phyloP scores from a whole-genome alignment of 1,140 invertebrate genomes.

The Drosophila eugracilis region DNA sequence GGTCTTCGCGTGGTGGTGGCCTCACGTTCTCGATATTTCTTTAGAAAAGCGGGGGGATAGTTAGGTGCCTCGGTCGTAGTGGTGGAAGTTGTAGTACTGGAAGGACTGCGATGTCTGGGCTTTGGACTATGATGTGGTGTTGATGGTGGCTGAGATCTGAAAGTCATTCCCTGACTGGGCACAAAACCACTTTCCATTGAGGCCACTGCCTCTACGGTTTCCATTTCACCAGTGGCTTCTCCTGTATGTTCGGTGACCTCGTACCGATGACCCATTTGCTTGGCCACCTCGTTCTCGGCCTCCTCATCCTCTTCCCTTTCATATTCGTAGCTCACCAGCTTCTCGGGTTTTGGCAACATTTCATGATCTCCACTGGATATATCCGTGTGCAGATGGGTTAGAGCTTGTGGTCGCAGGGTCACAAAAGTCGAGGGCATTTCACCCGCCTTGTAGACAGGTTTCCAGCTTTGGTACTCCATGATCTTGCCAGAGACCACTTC shows the following conservation, averaged over 20 bases:
- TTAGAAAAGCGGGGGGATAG: constrained; percentile 67
- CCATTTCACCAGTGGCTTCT: constrained; percentile 63
- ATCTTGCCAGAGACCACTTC: constrained; percentile 69
- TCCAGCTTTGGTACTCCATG: constrained; percentile 75
- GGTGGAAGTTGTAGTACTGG: constrained; percentile 14
- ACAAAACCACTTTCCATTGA: constrained; percentile 72
- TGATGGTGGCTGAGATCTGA: constrained; percentile 6
- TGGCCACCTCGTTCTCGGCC: constrained; percentile 44
- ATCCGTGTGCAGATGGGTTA: constrained; percentile 69
- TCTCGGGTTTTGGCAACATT: constrained; percentile 71
- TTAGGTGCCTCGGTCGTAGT: constrained; percentile 73
- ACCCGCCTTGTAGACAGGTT: constrained; percentile 61
- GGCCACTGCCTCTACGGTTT: constrained; percentile 25
- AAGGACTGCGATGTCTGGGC: constrained; percentile 23
- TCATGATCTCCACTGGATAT: constrained; percentile 60
- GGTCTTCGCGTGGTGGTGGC: constrained; percentile 19
- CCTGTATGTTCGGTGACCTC: constrained; percentile 76
- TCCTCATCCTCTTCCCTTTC: constrained; percentile 37
- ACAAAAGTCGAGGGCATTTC: constrained; percentile 57
- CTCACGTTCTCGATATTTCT: constrained; percentile 65
- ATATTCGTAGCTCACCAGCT: constrained; percentile 60
- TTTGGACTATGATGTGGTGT: background rate
- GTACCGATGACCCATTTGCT: constrained; percentile 59
- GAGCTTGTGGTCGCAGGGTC: constrained; percentile 51
- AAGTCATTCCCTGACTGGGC: constrained; percentile 44